Evolutionary conservation across 1,140 invertebrate genomes (phyloP), one percentile per base, ranked within the genome.

Genomic region (Lysiphlebus fabarum): DNA sequence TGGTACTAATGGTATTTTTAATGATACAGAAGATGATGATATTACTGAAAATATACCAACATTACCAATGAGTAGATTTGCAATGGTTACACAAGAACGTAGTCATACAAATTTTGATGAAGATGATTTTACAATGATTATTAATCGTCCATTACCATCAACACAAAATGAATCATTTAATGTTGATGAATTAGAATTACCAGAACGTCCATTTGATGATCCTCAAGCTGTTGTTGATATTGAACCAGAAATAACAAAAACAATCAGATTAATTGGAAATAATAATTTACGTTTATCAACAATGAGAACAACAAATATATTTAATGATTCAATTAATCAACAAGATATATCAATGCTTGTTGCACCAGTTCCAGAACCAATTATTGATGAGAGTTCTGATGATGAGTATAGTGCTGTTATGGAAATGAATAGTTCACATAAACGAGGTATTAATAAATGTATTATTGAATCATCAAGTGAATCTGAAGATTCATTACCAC

Each of bases 41-140:
- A 51, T 33, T 26, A 26, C 17, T 26, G 2, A 26, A 26, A 26
- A 26, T 26, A 26, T 26, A 26, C 17, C 0, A 26, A 26, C 17
- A 26, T 26, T 26, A 26, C 17, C 17, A 26, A 26, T 26, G 17
- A 26, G 17, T 26, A 26, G 17, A 26, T 26, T 26, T 26, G 17
- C 17, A 26, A 26, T 26, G 17, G 17, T 26, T 26, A 26, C 17
- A 26, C 17, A 26, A 26, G 0, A 26, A 26, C 17, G 17, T 26
- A 26, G 17, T 37, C 11, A 14, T 7, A 34, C 1, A 9, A 66
- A 69, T 4, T 62, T 67, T 5, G 58, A 66, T 5, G 17, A 48
- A 0, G 73, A 71, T 38, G 70, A 75, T 9, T 71, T 68, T 33
- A 75, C 72, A 0, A 51, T 75, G 12, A 64, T 73, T 58, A n/a